Conservation (phyloP, 2,797 vertebrate genomes). For the Gymnoscopelus braueri region DNA sequence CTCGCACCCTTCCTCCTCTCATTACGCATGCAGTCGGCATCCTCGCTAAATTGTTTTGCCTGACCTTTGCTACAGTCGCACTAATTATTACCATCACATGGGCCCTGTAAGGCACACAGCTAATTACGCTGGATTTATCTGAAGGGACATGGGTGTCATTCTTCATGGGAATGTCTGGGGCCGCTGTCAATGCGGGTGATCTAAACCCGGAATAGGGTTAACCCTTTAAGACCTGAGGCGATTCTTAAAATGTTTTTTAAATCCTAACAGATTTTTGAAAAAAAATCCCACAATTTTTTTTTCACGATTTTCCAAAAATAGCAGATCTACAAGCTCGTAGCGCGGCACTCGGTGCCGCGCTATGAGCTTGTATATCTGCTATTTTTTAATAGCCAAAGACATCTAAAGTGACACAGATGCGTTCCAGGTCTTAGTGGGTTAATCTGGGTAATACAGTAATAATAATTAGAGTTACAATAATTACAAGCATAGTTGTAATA, state of each 20-base stretch:
- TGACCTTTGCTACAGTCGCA: conserved; percentile 89
- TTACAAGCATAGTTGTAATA: conserved; percentile 72
- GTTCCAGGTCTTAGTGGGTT: too few relatives aligned
- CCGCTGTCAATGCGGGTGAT: conserved; percentile 85
- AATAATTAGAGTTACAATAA: conserved; percentile 76
- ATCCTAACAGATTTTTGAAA: too few relatives aligned
- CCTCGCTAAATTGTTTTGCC: conserved; percentile 89
- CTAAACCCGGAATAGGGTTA: conserved; percentile 88
- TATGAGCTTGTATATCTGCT: too few relatives aligned
- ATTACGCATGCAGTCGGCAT: conserved; percentile 84
- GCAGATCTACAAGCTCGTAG: too few relatives aligned
- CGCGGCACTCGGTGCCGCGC: too few relatives aligned
- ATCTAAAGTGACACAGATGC: too few relatives aligned
- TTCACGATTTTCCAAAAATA: too few relatives aligned
- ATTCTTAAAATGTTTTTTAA: too few relatives aligned
- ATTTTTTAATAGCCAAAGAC: too few relatives aligned
- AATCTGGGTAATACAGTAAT: conserved; percentile 88
- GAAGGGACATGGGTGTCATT: conserved; percentile 90
- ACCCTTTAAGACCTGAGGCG: too few relatives aligned
- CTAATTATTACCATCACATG: conserved; percentile 93
- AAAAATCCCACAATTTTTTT: too few relatives aligned
- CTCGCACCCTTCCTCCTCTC: conserved; percentile 42
- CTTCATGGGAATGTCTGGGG: conserved; percentile 87
- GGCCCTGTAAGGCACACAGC: conserved; percentile 89
- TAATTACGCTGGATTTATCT: conserved; percentile 96